phyloP scores from a whole-genome alignment of 2,113 vertebrate genomes.

The Jaculus jaculus region DNA sequence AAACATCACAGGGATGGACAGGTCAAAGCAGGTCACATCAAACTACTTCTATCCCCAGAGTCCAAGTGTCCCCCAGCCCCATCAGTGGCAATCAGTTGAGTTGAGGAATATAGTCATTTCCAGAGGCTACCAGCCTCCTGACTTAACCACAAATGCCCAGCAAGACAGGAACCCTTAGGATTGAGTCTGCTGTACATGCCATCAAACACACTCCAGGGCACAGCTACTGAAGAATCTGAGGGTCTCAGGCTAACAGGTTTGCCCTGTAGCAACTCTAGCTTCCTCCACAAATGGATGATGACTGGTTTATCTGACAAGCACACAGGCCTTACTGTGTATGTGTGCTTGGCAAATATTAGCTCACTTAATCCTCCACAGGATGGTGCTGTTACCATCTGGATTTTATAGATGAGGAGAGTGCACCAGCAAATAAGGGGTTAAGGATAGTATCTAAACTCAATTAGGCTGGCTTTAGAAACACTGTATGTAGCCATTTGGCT shows the following conservation, averaged over 20 bases:
- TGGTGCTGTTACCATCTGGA: not conserved
- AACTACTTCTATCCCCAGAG: not conserved
- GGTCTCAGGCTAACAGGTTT: not conserved
- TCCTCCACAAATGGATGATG: not conserved
- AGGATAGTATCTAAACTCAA: not conserved
- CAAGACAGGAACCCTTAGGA: not conserved
- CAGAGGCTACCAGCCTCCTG: not conserved
- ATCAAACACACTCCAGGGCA: not conserved
- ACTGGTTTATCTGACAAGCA: not conserved
- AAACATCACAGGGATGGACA: not conserved
- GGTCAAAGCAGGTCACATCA: not conserved
- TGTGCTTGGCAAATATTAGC: not conserved
- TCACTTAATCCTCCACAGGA: not conserved
- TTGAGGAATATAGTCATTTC: not conserved
- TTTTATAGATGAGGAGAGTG: not conserved
- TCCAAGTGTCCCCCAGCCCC: not conserved
- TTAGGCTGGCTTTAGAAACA: not conserved
- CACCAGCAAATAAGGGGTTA: not conserved
- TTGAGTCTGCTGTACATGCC: rapidly evolving
- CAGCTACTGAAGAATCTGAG: not conserved
- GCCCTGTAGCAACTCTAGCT: not conserved
- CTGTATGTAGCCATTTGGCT: not conserved
- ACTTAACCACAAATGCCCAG: not conserved
- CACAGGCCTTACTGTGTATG: not conserved
- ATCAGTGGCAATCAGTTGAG: not conserved